Percentiles rank a stretch among this genome's conserved stretches.
These are phyloP conservation scores for Ptyas mucosa DNA, from an alignment of 2,113 vertebrate genomes.

Conservation along the genomic window DNA sequence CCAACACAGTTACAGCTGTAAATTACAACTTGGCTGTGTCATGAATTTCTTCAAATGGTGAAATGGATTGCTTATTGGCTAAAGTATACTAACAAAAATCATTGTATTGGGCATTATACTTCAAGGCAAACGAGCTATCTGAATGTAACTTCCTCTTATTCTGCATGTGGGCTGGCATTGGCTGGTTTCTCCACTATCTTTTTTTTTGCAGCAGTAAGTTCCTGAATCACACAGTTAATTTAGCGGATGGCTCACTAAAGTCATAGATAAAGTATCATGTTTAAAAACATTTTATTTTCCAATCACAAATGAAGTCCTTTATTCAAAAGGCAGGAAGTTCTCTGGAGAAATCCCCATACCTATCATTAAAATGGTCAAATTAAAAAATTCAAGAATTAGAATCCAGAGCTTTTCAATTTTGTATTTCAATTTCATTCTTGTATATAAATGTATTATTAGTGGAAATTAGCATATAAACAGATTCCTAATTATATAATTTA, in stretches of 20 bases:
- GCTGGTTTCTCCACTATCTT: not conserved
- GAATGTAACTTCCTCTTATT: not conserved
- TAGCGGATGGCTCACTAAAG: not conserved
- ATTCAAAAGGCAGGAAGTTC: not conserved
- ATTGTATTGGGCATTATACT: not conserved
- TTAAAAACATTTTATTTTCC: not conserved
- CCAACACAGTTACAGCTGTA: not conserved
- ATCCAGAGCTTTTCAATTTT: not conserved
- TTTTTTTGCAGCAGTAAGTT: not conserved
- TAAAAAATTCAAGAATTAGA: not conserved
- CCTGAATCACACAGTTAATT: not conserved
- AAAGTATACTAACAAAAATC: not conserved
- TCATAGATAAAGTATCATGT: not conserved
- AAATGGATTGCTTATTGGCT: not conserved
- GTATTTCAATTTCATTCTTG: not conserved
- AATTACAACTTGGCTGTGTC: not conserved
- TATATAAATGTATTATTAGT: not conserved
- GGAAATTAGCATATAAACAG: not conserved
- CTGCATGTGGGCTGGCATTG: not conserved
- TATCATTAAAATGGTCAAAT: not conserved
- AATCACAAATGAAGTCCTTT: not conserved
- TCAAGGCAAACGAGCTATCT: not conserved
- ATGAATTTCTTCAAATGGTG: not conserved
- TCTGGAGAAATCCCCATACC: not conserved
- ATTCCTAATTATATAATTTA: not conserved